phyloP scores from a whole-genome alignment of 1,140 invertebrate genomes.

The Brachionus sp. region DNA sequence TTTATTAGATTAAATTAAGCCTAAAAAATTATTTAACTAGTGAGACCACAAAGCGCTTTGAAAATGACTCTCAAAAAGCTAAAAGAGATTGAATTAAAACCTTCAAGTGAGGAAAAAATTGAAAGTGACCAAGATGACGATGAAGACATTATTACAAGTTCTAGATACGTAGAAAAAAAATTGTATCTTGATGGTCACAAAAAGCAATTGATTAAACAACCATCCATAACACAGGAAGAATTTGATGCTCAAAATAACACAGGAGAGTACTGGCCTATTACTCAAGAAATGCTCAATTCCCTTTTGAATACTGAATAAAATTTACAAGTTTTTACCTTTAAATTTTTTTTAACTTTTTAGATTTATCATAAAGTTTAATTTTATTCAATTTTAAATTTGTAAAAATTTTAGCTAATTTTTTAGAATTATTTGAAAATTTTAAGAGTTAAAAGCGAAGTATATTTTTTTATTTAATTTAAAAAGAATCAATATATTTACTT shows the following conservation, averaged over 20 bases:
- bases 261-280: conserved; percentile 25
- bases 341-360: background rate
- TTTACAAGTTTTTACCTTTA: background rate
- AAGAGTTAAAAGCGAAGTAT: too few relatives aligned
- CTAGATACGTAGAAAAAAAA: background rate
- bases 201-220: conserved; percentile 19
- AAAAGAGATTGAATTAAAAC: background rate
- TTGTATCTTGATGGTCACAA: conserved; percentile 8
- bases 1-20: background rate
- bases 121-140: background rate
- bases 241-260: background rate
- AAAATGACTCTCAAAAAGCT: background rate
- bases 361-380: background rate
- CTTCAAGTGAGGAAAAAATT: background rate
- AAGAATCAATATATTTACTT: too few relatives aligned
- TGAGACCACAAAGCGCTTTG: conserved; percentile 27
- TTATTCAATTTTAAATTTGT: too few relatives aligned
- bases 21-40: background rate
- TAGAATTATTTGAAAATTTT: too few relatives aligned
- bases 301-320: background rate
- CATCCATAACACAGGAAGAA: background rate
- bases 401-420: too few relatives aligned
- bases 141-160: background rate
- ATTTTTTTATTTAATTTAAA: too few relatives aligned
- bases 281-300: conserved; percentile 37